These are phyloP conservation scores for Diloba caeruleocephala DNA, from an alignment of 2,888 invertebrate genomes.

Conservation along the genomic window DNA sequence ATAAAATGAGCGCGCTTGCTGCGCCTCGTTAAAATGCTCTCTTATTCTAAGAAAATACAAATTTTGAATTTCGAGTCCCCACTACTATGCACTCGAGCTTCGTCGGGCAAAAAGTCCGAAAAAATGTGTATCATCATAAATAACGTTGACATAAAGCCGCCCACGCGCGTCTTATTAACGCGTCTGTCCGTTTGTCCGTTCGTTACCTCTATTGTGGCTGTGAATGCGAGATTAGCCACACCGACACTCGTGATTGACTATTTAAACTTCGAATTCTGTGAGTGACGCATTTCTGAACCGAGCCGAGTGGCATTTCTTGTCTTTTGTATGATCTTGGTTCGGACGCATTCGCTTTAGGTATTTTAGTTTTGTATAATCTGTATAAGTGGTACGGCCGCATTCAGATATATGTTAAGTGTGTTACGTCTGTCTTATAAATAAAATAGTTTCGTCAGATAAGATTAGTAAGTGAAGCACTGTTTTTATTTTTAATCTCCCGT, in stretches of 20 bases:
- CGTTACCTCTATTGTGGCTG: slow-evolving; percentile 86
- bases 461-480: slow-evolving; percentile 47
- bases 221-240: slow-evolving; percentile 87
- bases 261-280: slow-evolving; percentile 82
- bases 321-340: slow-evolving; percentile 51
- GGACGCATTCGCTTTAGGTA: slow-evolving; percentile 48
- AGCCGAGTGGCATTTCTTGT: slow-evolving; percentile 54
- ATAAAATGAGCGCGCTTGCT: slow-evolving; percentile 63
- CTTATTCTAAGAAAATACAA: slow-evolving; percentile 50
- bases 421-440: slow-evolving; percentile 56
- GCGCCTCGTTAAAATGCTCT: slow-evolving; percentile 41
- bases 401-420: slow-evolving; percentile 55
- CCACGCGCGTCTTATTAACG: slow-evolving; percentile 87
- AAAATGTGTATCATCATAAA: slow-evolving; percentile 83
- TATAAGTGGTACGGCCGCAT: slow-evolving; percentile 45
- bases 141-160: slow-evolving; percentile 87
- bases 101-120: slow-evolving; percentile 71
- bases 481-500: slow-evolving; percentile 50
- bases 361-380: slow-evolving; percentile 55
- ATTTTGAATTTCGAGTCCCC: slow-evolving; percentile 45
- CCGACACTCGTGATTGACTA: slow-evolving; percentile 87
- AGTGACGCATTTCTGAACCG: slow-evolving; percentile 77
- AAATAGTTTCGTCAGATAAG: slow-evolving; percentile 53
- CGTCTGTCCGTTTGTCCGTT: slow-evolving; percentile 86
- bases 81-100: slow-evolving; percentile 58